Evolutionary conservation across 2,888 invertebrate genomes (phyloP).

Genomic region (Noctua pronuba): DNA sequence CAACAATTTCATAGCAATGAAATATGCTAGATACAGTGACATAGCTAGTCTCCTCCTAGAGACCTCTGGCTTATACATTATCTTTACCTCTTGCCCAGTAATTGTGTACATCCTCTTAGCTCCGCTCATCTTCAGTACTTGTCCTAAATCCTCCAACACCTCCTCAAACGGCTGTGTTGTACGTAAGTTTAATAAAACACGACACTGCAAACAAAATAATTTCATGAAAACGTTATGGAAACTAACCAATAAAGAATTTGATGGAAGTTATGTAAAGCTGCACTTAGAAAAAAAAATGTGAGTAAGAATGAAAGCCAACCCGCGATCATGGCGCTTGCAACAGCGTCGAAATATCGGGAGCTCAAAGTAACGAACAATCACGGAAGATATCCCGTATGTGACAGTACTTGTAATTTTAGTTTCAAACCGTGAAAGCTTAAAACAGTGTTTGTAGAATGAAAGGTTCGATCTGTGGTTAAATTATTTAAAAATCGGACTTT

Average conservation of each 20-base stretch:
- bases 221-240: not conserved
- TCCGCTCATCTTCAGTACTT: constrained; percentile 97
- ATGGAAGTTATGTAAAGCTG: not conserved
- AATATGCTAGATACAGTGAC: not conserved
- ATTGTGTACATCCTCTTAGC: constrained; percentile 98
- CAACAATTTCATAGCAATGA: not conserved
- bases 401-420: too few relatives aligned
- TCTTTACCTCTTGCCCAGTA: constrained; percentile 95
- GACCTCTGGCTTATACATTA: not conserved
- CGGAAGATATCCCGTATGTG: too few relatives aligned
- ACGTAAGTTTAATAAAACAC: constrained; percentile 96
- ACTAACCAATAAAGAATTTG: not conserved
- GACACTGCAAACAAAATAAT: constrained; percentile 91
- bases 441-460: too few relatives aligned
- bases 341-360: too few relatives aligned
- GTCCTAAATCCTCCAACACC: constrained; percentile 97
- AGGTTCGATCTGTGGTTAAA: not conserved
- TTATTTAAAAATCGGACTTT: not conserved
- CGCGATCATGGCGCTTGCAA: too few relatives aligned
- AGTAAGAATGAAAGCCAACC: not conserved
- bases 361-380: too few relatives aligned
- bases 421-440: too few relatives aligned
- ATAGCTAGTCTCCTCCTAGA: too few relatives aligned
- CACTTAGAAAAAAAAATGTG: not conserved
- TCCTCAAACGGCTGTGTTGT: constrained; percentile 98